Percentiles rank a stretch among this genome's conserved stretches.
Evolutionary conservation across 2,888 invertebrate species (phyloP).

Genomic region (Onthophagus sagittarius): DNA sequence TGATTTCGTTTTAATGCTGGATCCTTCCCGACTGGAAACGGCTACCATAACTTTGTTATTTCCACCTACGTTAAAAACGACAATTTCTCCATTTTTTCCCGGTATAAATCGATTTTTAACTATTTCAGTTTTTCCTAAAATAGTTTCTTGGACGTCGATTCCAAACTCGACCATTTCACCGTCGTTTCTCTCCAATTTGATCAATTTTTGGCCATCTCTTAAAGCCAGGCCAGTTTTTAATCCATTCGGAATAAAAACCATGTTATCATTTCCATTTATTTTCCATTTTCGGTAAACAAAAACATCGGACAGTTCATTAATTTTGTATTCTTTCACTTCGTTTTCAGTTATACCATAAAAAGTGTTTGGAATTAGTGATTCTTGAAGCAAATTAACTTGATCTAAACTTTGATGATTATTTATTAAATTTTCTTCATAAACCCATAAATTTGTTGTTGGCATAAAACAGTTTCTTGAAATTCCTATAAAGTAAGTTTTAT

Average conservation of each 20-base stretch:
- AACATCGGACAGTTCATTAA: conserved; percentile 29
- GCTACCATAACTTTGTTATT: conserved; percentile 38
- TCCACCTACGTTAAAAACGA: conserved; percentile 42
- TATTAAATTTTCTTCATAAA: conserved; percentile 35
- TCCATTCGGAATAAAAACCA: conserved; percentile 41
- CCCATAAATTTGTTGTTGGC: conserved; percentile 47
- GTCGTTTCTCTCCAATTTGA: conserved; percentile 34
- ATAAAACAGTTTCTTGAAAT: conserved; percentile 36
- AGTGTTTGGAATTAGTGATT: conserved; percentile 38
- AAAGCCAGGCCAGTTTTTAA: conserved; percentile 43
- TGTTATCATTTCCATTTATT: conserved; percentile 34
- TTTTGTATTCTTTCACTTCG: conserved; percentile 32
- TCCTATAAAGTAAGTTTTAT: conserved; percentile 45
- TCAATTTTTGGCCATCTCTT: conserved; percentile 42
- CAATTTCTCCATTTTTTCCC: conserved; percentile 37
- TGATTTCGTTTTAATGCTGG: conserved; percentile 38
- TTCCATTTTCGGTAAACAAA: conserved; percentile 38
- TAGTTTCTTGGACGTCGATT: conserved; percentile 31
- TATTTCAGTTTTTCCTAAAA: conserved; percentile 35
- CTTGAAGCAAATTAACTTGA: conserved; percentile 37
- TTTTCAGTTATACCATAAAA: conserved; percentile 42
- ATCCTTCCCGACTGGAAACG: conserved; percentile 43
- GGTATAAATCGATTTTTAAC: conserved; percentile 40
- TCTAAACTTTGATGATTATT: conserved; percentile 34
- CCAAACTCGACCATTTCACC: conserved; percentile 26